phyloP scores from a whole-genome alignment of 2,113 vertebrate species.

The Ammodytes marinus region DNA sequence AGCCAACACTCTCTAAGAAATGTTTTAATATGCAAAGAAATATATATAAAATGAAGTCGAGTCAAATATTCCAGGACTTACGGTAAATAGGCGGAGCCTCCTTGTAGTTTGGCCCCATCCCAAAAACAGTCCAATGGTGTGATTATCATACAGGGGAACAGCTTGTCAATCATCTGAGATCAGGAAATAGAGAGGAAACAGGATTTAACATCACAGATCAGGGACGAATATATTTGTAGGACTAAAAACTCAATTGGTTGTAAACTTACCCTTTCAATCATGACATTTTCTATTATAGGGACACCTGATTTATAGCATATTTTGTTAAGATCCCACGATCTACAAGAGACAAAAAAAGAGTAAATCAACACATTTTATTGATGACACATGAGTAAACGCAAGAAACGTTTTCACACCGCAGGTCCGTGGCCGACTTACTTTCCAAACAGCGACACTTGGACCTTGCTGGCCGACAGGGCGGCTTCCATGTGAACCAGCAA shows the following conservation, averaged over 20 bases:
- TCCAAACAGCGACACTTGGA: conserved; percentile 97
- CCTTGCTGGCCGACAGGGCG: conserved; percentile 94
- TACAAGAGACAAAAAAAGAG: conserved; percentile 64
- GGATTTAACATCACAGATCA: conserved; percentile 29
- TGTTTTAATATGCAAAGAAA: conserved; percentile 33
- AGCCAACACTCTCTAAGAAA: conserved; percentile 35
- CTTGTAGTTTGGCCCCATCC: conserved; percentile 98
- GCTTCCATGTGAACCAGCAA: conserved; percentile 95
- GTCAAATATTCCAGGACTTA: conserved; percentile 85
- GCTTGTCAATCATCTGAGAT: conserved; percentile 97
- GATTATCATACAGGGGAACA: conserved; percentile 98
- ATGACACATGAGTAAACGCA: neutral
- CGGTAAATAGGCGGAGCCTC: conserved; percentile 98
- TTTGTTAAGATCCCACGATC: conserved; percentile 99
- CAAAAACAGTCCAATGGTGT: conserved; percentile 99
- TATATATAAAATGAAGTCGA: neutral
- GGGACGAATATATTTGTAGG: neutral
- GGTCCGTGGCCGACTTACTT: conserved; percentile 88
- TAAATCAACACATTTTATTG: neutral
- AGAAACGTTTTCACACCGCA: neutral
- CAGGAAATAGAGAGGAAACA: conserved; percentile 40
- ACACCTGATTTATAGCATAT: conserved; percentile 99
- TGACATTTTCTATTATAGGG: conserved; percentile 97
- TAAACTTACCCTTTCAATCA: conserved; percentile 95
- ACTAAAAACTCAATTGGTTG: neutral